Conservation (phyloP, 2,888 invertebrate species). For the Choristoneura rosaceana region DNA sequence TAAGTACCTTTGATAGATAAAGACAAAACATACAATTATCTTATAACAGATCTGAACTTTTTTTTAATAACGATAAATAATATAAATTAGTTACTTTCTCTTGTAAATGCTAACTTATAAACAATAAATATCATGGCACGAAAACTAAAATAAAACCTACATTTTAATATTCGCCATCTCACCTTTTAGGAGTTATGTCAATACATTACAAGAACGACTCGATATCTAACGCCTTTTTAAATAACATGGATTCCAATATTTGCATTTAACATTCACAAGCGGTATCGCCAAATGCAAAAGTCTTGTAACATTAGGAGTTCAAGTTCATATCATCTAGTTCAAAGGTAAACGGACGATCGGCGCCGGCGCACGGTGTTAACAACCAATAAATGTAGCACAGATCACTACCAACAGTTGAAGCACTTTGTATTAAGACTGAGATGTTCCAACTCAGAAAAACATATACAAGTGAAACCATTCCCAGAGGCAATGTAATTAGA, state of each 20-base stretch:
- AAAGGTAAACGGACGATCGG: conserved; percentile 60
- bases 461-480: too few relatives aligned
- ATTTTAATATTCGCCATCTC: neutral
- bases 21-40: too few relatives aligned
- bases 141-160: neutral
- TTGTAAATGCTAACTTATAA: neutral
- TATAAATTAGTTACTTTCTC: neutral
- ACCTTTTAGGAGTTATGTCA: neutral
- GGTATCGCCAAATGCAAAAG: conserved; percentile 37
- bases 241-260: conserved; percentile 15
- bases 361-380: conserved; percentile 49
- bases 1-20: too few relatives aligned
- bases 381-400: conserved; percentile 50
- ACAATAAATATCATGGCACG: neutral
- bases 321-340: conserved; percentile 60
- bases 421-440: neutral
- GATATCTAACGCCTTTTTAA: neutral
- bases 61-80: too few relatives aligned
- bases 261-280: conserved; percentile 35
- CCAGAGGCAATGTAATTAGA: too few relatives aligned
- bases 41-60: too few relatives aligned
- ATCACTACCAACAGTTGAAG: conserved; percentile 9
- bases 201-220: neutral
- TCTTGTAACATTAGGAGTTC: conserved; percentile 53
- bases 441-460: too few relatives aligned